A percentile compares a stretch with the other conserved stretches of the same genome.
Evolutionary conservation across 2,888 invertebrate species (phyloP).

Genomic region (Eupithecia inturbata): DNA sequence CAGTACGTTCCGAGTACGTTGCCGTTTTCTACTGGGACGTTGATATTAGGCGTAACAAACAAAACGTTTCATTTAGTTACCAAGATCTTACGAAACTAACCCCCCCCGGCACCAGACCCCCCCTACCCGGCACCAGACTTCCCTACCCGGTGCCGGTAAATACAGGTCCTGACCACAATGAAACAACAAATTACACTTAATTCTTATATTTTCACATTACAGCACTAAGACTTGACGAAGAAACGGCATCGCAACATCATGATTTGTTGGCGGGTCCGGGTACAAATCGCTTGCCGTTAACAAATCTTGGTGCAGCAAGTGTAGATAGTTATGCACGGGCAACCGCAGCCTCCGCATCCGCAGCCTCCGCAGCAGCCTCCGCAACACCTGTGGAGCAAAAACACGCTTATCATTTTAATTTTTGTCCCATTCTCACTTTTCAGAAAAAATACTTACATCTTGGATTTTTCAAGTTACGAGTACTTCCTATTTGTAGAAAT

Average conservation of each 20-base stretch:
- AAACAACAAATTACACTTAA: constrained; percentile 44
- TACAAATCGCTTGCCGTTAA: constrained; percentile 43
- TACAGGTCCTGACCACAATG: too few relatives aligned
- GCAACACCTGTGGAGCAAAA: constrained; percentile 58
- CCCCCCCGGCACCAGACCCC: too few relatives aligned
- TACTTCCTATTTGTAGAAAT: constrained; percentile 30
- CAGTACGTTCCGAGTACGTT: too few relatives aligned
- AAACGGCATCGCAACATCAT: neutral
- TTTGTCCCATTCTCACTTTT: too few relatives aligned
- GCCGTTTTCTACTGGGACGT: too few relatives aligned
- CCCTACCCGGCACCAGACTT: too few relatives aligned
- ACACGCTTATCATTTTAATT: neutral
- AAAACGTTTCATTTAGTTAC: too few relatives aligned
- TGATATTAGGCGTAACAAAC: too few relatives aligned
- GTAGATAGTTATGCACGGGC: constrained; percentile 74
- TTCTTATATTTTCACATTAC: constrained; percentile 56
- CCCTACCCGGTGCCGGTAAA: too few relatives aligned
- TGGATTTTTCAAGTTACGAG: constrained; percentile 46
- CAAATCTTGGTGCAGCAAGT: constrained; percentile 79
- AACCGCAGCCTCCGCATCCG: constrained; percentile 58
- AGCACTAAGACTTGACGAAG: constrained; percentile 23
- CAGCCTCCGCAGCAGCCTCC: constrained; percentile 53
- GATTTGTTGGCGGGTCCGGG: neutral
- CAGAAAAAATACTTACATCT: constrained; percentile 52
- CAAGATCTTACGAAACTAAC: too few relatives aligned